phyloP scores from a whole-genome alignment of 2,888 invertebrate genomes.

The Erebia epiphron region DNA sequence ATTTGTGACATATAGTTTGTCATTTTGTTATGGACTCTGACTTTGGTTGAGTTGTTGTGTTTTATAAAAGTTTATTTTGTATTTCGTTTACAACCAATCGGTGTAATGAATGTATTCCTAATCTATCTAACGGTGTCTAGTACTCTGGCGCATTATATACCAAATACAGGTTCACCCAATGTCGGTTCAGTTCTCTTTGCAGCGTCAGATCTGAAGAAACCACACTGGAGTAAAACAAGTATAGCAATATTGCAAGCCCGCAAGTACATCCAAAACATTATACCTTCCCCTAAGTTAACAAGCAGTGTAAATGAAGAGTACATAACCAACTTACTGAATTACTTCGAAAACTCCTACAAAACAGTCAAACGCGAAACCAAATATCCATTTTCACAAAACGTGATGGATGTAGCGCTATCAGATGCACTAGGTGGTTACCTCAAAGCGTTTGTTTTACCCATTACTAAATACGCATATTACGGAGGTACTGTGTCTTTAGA shows the following conservation, averaged over 20 bases:
- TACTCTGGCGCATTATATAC: constrained; percentile 32
- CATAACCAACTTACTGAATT: constrained; percentile 52
- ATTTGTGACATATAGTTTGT: not conserved
- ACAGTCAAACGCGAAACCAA: constrained; percentile 53
- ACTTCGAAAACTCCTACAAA: constrained; percentile 55
- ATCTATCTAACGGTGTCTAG: constrained; percentile 35
- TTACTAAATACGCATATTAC: constrained; percentile 84
- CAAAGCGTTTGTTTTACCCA: constrained; percentile 82
- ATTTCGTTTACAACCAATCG: constrained; percentile 44
- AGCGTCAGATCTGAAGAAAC: constrained; percentile 48
- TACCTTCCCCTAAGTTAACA: constrained; percentile 54
- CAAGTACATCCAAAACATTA: constrained; percentile 57
- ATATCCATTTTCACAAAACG: constrained; percentile 46
- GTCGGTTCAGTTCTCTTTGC: constrained; percentile 69
- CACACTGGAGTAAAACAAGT: constrained; percentile 53
- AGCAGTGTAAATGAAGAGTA: constrained; percentile 54
- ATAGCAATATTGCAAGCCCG: constrained; percentile 59
- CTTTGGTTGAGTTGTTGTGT: constrained; percentile 34
- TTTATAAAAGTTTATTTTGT: constrained; percentile 65
- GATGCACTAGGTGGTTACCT: constrained; percentile 84
- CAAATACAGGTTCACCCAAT: constrained; percentile 47
- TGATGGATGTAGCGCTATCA: constrained; percentile 68
- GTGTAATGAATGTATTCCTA: constrained; percentile 30
- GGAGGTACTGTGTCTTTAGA: constrained; percentile 82
- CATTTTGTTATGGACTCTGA: constrained; percentile 19